A percentile compares a stretch with the other conserved stretches of the same genome.
These are phyloP conservation scores for Leuciscus idus DNA, from an alignment of 2,113 vertebrate genomes.

Conservation along the genomic window DNA sequence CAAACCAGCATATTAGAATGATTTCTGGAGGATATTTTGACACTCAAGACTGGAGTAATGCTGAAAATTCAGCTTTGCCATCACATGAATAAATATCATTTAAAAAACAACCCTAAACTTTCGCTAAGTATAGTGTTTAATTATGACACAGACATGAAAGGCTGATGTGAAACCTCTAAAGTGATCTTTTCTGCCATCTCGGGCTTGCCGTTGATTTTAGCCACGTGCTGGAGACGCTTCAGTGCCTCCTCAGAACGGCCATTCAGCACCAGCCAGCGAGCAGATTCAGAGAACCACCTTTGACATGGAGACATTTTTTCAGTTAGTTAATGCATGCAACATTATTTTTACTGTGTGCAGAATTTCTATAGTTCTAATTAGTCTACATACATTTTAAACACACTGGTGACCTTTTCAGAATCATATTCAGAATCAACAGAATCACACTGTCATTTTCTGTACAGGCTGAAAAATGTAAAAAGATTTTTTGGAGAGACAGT, in stretches of 20 bases:
- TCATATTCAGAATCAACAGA: not conserved
- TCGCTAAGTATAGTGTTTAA: too few species aligned
- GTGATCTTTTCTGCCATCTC: constrained; percentile 75
- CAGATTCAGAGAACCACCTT: constrained; percentile 83
- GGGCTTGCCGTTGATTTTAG: constrained; percentile 76
- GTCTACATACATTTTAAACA: not conserved
- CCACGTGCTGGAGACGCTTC: constrained; percentile 76
- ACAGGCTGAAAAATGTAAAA: not conserved
- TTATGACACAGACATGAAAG: not conserved
- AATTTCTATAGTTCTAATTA: not conserved
- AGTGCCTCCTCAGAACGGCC: constrained; percentile 71
- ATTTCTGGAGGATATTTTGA: too few species aligned
- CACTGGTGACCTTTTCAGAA: not conserved
- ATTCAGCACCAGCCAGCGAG: constrained; percentile 78
- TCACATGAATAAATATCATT: too few species aligned
- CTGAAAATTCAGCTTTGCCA: too few species aligned
- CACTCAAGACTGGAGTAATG: too few species aligned
- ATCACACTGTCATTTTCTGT: not conserved
- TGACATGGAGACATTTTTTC: not conserved
- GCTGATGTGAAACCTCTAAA: constrained; percentile 70
- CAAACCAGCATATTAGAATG: too few species aligned
- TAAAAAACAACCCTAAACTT: too few species aligned
- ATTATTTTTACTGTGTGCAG: not conserved
- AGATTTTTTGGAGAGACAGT: too few species aligned
- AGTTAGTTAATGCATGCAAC: not conserved